Conservation (phyloP, 2,797 vertebrate species). For the Picus viridis region DNA sequence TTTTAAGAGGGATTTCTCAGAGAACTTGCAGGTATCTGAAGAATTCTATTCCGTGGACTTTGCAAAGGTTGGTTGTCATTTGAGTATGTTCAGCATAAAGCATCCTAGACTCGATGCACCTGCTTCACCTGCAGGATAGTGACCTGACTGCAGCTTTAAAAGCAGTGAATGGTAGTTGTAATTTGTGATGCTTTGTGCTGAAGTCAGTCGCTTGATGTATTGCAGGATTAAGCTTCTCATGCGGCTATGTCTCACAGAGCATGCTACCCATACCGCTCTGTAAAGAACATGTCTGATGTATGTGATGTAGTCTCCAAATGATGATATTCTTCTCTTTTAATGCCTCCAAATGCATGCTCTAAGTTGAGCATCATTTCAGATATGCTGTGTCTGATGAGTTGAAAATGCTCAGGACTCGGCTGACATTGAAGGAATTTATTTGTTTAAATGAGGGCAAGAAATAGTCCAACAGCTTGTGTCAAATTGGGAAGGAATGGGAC, state of each 20-base stretch:
- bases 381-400: fast-evolving
- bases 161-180: neutral
- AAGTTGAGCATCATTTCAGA: neutral
- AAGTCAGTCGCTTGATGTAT: neutral
- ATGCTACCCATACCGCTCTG: neutral
- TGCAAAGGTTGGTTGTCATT: neutral
- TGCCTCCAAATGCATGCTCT: neutral
- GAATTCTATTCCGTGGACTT: neutral
- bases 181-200: neutral
- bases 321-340: neutral
- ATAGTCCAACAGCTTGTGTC: neutral
- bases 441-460: neutral
- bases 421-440: neutral
- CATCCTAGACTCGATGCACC: neutral
- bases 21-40: neutral
- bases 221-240: neutral
- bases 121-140: neutral
- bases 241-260: neutral
- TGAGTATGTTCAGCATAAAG: neutral
- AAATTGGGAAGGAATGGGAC: neutral
- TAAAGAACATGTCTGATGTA: neutral
- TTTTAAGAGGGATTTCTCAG: neutral
- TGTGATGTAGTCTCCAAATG: neutral
- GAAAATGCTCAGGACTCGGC: neutral
- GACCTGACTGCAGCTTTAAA: neutral